Percentiles rank a stretch among this genome's conserved stretches.
Conservation (phyloP, 2,113 vertebrate genomes). For the Odocoileus hemionus region DNA sequence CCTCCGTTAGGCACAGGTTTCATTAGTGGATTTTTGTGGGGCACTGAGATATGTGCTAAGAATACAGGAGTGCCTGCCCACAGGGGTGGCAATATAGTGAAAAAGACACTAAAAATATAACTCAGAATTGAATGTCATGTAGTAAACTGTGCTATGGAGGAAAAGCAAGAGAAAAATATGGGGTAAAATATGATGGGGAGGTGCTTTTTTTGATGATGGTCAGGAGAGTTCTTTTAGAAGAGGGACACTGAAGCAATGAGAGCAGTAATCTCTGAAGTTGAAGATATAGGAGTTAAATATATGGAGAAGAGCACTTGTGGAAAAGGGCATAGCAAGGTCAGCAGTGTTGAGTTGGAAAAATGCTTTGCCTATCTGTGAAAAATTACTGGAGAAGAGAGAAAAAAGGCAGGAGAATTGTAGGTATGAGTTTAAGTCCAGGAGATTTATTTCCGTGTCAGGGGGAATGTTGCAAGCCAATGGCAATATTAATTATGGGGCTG, state of each 20-base stretch:
- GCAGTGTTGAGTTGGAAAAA: neutral
- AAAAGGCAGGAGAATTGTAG: neutral
- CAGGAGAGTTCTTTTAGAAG: neutral
- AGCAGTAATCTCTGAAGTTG: rapidly evolving
- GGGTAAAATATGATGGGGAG: neutral
- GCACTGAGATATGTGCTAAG: neutral
- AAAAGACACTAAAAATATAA: neutral
- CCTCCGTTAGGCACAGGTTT: neutral
- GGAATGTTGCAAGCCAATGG: neutral
- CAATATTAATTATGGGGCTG: neutral
- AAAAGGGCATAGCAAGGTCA: neutral
- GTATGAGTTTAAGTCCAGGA: neutral
- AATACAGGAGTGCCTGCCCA: neutral
- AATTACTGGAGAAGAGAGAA: neutral
- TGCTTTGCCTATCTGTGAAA: neutral
- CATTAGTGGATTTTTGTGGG: neutral
- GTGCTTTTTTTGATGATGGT: neutral
- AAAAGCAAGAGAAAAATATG: neutral
- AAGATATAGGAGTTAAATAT: neutral
- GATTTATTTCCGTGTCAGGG: neutral
- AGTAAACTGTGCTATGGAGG: neutral
- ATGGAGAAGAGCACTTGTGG: neutral
- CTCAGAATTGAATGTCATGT: neutral
- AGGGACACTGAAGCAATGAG: rapidly evolving
- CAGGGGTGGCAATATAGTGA: neutral